Evolutionary conservation across 1,140 invertebrate genomes (phyloP).

Genomic region (Ceratosolen solmsi): DNA sequence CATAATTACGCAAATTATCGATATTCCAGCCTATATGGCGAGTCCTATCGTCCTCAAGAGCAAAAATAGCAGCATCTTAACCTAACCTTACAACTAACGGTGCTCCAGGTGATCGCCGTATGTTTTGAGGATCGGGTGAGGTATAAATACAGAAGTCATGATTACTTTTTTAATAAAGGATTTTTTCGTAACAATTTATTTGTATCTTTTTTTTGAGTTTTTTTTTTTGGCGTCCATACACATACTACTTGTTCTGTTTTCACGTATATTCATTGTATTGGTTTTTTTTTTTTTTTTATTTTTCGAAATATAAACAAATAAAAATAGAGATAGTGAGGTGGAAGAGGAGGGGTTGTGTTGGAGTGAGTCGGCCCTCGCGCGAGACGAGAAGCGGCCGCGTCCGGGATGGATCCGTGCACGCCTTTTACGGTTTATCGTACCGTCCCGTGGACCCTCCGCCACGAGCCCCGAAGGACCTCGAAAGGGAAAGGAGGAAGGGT

Average conservation of each 20-base stretch:
- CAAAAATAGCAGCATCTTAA: no score
- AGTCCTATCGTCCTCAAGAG: not conserved
- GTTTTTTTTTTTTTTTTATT: conserved; percentile 60
- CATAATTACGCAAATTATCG: not conserved
- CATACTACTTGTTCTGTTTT: conserved; percentile 50
- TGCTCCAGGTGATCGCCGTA: not conserved
- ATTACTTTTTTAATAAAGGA: conserved; percentile 53
- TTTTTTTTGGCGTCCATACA: conserved; percentile 58
- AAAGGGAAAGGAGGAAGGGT: not conserved
- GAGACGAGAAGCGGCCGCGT: conserved; percentile 32
- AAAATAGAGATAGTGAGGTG: conserved; percentile 28
- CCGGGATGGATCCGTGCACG: conserved; percentile 1
- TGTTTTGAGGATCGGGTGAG: not conserved
- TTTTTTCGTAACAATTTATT: conserved; percentile 70
- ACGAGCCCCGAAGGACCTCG: conserved; percentile 57
- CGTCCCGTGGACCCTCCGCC: conserved; percentile 54
- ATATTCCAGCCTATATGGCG: not conserved
- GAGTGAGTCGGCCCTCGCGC: conserved; percentile 41
- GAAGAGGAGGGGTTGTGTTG: conserved; percentile 16
- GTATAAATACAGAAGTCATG: not conserved
- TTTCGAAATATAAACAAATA: conserved; percentile 55
- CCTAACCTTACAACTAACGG: no score
- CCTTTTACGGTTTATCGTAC: conserved; percentile 3
- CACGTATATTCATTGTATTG: conserved; percentile 24
- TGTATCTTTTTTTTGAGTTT: conserved; percentile 58